Evolutionary conservation across 2,888 invertebrate species (phyloP).

Genomic region (Leptinotarsa juncta): DNA sequence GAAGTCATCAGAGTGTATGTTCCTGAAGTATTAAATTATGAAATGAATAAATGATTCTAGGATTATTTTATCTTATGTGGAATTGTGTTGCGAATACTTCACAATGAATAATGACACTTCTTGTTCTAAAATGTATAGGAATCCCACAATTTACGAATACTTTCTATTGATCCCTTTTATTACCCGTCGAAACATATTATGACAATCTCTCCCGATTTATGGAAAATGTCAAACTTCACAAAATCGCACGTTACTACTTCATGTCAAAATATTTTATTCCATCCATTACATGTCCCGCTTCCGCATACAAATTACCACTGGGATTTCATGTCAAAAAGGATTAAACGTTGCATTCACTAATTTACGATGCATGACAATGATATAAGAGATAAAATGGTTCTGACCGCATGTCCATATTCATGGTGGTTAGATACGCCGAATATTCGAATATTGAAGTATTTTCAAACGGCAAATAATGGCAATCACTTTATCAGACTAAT

Average conservation of each 20-base stretch:
- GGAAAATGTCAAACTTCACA: background rate
- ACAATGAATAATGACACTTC: too few species aligned
- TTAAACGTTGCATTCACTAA: constrained; percentile 44
- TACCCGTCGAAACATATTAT: too few species aligned
- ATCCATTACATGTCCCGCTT: constrained; percentile 36
- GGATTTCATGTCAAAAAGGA: constrained; percentile 45
- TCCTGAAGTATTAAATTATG: too few species aligned
- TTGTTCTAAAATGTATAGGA: too few species aligned
- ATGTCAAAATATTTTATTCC: constrained; percentile 35
- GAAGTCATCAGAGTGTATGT: too few species aligned
- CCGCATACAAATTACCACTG: constrained; percentile 41
- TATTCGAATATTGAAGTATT: constrained; percentile 22
- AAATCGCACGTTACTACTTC: constrained; percentile 11
- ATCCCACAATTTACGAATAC: too few species aligned
- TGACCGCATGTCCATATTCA: constrained; percentile 40
- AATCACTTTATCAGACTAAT: constrained; percentile 13
- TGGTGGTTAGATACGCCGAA: constrained; percentile 29
- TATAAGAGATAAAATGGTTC: constrained; percentile 44
- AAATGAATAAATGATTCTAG: too few species aligned
- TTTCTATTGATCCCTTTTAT: too few species aligned
- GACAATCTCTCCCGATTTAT: background rate
- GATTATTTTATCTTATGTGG: too few species aligned
- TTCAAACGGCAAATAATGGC: constrained; percentile 7
- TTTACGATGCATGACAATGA: constrained; percentile 45
- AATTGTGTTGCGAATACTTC: too few species aligned